phyloP scores from a whole-genome alignment of 2,797 vertebrate species.

The Zonotrichia albicollis region DNA sequence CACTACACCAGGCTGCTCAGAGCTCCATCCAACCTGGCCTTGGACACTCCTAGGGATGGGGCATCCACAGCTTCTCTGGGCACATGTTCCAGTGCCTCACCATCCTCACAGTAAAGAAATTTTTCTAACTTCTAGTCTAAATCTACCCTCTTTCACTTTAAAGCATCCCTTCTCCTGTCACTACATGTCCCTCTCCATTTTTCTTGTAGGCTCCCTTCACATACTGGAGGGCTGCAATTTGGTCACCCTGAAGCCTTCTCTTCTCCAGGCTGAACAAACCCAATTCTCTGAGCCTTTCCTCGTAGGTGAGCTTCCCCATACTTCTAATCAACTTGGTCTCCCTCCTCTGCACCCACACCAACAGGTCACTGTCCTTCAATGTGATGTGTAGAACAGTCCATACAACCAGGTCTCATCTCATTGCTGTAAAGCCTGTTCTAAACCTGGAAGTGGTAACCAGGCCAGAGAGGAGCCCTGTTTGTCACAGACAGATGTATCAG shows the following conservation, averaged over 20 bases:
- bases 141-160: not conserved
- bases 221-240: not conserved
- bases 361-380: accelerated
- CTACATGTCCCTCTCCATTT: not conserved
- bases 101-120: not conserved
- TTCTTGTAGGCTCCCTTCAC: not conserved
- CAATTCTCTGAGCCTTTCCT: not conserved
- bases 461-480: not conserved
- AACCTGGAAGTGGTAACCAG: not conserved
- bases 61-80: not conserved
- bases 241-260: not conserved
- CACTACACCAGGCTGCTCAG: not conserved
- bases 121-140: not conserved
- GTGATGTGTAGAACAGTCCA: not conserved
- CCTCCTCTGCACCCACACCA: not conserved
- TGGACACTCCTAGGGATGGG: not conserved
- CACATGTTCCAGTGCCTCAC: not conserved
- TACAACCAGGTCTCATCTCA: not conserved
- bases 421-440: not conserved
- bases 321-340: not conserved
- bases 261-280: not conserved
- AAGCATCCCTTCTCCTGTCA: not conserved
- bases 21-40: not conserved
- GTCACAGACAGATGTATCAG: not conserved
- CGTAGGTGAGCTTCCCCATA: accelerated